These are phyloP conservation scores for Halcyon malimbica DNA, from an alignment of 2,113 vertebrate genomes.

Conservation along the genomic window DNA sequence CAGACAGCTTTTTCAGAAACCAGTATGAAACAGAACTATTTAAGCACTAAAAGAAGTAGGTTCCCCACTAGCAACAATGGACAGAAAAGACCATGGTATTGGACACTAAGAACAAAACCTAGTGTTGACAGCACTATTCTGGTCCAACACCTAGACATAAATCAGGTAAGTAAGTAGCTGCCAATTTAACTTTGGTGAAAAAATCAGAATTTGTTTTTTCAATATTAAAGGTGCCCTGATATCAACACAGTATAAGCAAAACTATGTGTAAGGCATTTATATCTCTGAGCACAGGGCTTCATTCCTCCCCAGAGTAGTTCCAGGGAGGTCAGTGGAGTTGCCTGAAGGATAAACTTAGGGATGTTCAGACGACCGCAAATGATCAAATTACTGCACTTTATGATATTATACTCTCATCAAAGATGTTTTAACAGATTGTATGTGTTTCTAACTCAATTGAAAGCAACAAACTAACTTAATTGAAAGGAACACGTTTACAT, in stretches of 20 bases:
- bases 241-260: background rate
- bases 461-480: constrained; percentile 7
- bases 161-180: background rate
- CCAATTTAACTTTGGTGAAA: background rate
- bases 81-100: background rate
- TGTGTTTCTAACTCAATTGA: background rate
- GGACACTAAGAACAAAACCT: background rate
- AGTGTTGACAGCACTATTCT: background rate
- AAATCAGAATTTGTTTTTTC: background rate
- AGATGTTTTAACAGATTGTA: constrained; percentile 12
- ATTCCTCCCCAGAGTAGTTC: background rate
- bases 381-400: constrained; percentile 30
- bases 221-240: background rate
- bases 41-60: background rate
- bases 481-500: background rate
- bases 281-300: background rate
- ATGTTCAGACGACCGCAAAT: background rate
- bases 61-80: background rate
- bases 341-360: background rate
- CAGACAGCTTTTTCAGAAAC: background rate
- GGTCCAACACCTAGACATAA: background rate
- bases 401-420: constrained; percentile 3
- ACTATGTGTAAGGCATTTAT: rapidly evolving
- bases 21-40: background rate
- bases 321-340: background rate